Base-by-base conservation (phyloP, 2,888 invertebrate species). In the Polydrusus pterygomalis region DNA sequence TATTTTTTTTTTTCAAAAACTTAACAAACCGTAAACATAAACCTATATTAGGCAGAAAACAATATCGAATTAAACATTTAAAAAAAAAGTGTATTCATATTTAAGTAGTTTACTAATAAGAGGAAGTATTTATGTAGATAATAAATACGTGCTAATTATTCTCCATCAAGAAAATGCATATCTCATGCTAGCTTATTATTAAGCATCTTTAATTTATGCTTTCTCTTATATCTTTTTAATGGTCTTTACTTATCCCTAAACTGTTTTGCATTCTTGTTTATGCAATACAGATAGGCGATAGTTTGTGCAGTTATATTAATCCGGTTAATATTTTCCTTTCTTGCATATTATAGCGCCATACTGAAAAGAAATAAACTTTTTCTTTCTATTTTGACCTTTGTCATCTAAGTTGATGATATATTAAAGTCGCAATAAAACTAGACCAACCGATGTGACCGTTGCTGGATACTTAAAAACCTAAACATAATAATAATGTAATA, bases 71-170 rank as follows among this genome's bases (percentile, higher is more conserved):
- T 25, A 25, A 25, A n/a, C n/a, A n/a, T n/a, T n/a, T n/a, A n/a
- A n/a, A n/a, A n/a, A n/a, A n/a, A n/a, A n/a, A n/a, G n/a, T n/a
- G n/a, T n/a, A 51, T 11, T 20, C 18, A 47, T 47, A 47, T 2
- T 47, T 47, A 47, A n/a, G 8, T 17, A 47, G n/a, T 15, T 8
- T 54, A 20, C 17, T 49, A 64, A 64, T 8, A 17, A 58, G 58
- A 69, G 69, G 58, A 69, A 45, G 43, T 69, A 69, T 56, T 69
- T 69, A 69, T 58, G 69, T 47, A 60, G 18, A 25, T 18, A 62
- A 62, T 38, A 70, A 47, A 70, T 70, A 49, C 38, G 13, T 38
- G 30, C n/a, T 38, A 49, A 70, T 69, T 60, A 69, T 62, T 70
- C 49, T 70, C 60, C 62, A 62, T 70, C 62, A 62, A 62, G 47